These are phyloP conservation scores for Mimumesa dahlbomi DNA, from an alignment of 2,888 invertebrate genomes.

Conservation along the genomic window DNA sequence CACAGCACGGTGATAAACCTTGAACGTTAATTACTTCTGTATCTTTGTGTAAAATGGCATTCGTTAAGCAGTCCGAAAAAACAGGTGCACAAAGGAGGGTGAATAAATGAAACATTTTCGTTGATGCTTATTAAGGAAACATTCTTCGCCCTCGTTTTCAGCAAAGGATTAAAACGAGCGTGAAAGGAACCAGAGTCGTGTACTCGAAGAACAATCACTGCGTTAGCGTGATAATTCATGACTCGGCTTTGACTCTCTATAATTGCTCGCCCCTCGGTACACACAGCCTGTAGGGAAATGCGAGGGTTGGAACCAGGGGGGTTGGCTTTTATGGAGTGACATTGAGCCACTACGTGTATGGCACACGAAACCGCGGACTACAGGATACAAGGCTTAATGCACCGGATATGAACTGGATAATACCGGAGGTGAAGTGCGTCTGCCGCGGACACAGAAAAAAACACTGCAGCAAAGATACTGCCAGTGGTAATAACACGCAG, in stretches of 20 bases:
- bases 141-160: too few species aligned
- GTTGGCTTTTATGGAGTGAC: slow-evolving; percentile 18
- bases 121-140: too few species aligned
- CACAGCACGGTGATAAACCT: too few species aligned
- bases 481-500: neutral
- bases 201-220: neutral
- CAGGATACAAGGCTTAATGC: slow-evolving; percentile 21
- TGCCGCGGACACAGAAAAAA: neutral
- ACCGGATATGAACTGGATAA: slow-evolving; percentile 41
- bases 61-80: too few species aligned
- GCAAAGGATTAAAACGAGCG: neutral
- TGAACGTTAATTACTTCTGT: too few species aligned
- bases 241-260: slow-evolving; percentile 7
- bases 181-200: neutral
- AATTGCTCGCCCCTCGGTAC: slow-evolving; percentile 10
- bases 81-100: too few species aligned
- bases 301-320: neutral
- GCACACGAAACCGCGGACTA: slow-evolving; percentile 18
- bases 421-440: slow-evolving; percentile 18
- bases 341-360: slow-evolving; percentile 6
- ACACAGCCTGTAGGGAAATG: neutral
- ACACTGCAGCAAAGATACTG: neutral
- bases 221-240: slow-evolving; percentile 1
- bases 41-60: too few species aligned
- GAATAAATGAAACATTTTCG: too few species aligned